Evolutionary conservation across 1,140 invertebrate genomes (phyloP).

Genomic region (Diachasma alloeum): DNA sequence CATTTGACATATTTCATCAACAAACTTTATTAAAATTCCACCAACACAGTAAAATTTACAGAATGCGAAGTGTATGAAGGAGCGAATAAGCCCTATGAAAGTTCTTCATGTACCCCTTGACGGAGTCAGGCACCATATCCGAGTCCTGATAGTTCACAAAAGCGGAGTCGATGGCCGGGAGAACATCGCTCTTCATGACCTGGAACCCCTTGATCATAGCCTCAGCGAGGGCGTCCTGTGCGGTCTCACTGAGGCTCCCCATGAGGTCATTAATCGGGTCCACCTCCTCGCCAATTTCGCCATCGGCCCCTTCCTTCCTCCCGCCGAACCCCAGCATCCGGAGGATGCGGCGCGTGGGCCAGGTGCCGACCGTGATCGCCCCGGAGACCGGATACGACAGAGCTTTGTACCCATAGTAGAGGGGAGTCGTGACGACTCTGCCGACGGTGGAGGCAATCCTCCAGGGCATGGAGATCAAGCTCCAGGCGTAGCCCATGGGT

Average conservation of each 20-base stretch:
- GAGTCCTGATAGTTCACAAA: background rate
- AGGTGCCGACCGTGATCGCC: background rate
- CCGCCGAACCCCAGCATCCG: background rate
- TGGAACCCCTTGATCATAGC: background rate
- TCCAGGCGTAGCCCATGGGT: background rate
- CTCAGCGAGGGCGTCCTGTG: background rate
- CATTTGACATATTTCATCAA: background rate
- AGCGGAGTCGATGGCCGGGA: background rate
- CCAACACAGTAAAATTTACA: background rate
- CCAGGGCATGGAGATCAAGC: background rate
- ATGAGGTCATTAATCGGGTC: background rate
- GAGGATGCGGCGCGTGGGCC: background rate
- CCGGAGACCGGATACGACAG: background rate
- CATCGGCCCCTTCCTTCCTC: background rate
- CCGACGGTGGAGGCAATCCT: background rate
- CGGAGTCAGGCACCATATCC: background rate
- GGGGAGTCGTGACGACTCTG: background rate
- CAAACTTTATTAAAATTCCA: background rate
- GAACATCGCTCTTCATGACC: background rate
- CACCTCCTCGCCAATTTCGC: background rate
- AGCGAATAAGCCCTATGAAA: background rate
- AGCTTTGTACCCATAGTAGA: background rate
- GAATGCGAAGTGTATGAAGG: background rate
- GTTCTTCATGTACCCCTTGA: background rate
- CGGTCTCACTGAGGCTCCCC: background rate